A percentile compares a stretch with the other conserved stretches of the same genome.
Conservation (phyloP, 2,797 vertebrate species). For the Sebastes kiyomatsui region DNA sequence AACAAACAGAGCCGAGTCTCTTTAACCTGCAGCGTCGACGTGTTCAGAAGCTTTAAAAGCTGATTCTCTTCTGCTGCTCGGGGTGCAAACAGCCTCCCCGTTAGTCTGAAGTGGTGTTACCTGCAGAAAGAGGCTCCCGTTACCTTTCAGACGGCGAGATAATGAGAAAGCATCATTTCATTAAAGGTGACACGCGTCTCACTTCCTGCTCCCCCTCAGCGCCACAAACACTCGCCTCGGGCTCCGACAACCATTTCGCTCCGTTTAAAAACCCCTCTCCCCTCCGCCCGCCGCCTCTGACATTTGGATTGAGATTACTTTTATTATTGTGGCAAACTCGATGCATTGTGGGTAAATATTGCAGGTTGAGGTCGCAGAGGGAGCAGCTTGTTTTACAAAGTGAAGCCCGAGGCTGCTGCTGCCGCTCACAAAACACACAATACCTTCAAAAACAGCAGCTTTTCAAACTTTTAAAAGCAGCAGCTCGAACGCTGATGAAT, state of each 20-base stretch:
- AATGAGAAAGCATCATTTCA: constrained; percentile 60
- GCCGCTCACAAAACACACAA: neutral
- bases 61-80: no score
- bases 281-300: constrained; percentile 46
- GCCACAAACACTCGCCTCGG: constrained; percentile 43
- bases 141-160: constrained; percentile 22
- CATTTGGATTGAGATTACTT: constrained; percentile 78
- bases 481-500: constrained; percentile 25
- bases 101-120: constrained; percentile 26
- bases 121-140: constrained; percentile 16
- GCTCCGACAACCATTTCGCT: constrained; percentile 30
- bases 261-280: constrained; percentile 30
- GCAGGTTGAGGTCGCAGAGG: constrained; percentile 53
- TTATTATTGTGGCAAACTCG: constrained; percentile 60
- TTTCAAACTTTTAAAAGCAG: constrained; percentile 54
- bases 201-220: constrained; percentile 9
- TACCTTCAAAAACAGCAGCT: constrained; percentile 16
- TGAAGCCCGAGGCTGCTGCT: constrained; percentile 36
- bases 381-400: constrained; percentile 69
- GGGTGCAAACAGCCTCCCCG: neutral
- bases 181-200: constrained; percentile 45
- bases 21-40: neutral
- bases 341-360: constrained; percentile 73
- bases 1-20: neutral
- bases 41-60: neutral